These are phyloP conservation scores for Eubasilissa splendida DNA, from an alignment of 2,888 invertebrate genomes.

Conservation along the genomic window DNA sequence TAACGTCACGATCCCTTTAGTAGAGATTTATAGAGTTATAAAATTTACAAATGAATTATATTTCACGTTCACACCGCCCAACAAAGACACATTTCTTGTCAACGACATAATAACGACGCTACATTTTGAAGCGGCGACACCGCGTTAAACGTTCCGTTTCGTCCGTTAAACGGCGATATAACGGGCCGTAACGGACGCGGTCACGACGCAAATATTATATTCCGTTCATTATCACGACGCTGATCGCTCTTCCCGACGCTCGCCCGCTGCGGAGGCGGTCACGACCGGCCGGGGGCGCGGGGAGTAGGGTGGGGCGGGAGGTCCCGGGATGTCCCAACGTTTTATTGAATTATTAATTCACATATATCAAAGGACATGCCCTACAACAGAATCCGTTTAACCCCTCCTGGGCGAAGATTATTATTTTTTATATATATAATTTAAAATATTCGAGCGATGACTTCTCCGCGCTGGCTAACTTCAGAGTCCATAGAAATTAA, in stretches of 20 bases:
- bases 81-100: conserved; percentile 26
- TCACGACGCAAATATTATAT: conserved; percentile 42
- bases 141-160: conserved; percentile 26
- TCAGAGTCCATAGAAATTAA: too few relatives aligned
- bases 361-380: conserved; percentile 40
- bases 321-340: conserved; percentile 46
- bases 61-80: too few relatives aligned
- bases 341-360: conserved; percentile 56
- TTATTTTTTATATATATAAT: too few relatives aligned
- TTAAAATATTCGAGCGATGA: too few relatives aligned
- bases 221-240: conserved; percentile 48
- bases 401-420: not conserved
- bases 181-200: conserved; percentile 35
- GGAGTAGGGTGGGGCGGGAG: conserved; percentile 12
- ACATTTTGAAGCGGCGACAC: conserved; percentile 16
- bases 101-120: conserved; percentile 34
- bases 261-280: conserved; percentile 25
- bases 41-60: too few relatives aligned
- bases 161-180: conserved; percentile 32
- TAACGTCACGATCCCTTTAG: not conserved
- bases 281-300: conserved; percentile 21
- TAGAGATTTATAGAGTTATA: not conserved
- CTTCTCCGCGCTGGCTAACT: too few relatives aligned
- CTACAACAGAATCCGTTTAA: not conserved
- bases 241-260: not conserved